Percentiles rank a stretch among this genome's conserved stretches.
Conservation (phyloP, 2,888 invertebrate species). For the Melipona bicolor region DNA sequence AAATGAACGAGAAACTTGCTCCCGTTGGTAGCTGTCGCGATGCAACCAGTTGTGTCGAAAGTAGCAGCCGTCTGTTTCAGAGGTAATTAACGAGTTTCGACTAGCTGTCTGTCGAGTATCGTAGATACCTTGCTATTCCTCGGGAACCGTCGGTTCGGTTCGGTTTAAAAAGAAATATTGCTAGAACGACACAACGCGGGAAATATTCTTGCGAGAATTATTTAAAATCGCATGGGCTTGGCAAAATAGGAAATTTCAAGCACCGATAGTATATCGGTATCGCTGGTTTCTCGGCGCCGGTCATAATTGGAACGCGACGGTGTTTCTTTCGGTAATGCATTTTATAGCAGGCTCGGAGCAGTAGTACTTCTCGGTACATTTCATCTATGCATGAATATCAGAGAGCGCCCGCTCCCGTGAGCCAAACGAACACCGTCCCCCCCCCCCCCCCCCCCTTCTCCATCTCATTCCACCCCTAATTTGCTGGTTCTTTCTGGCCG, state of each 20-base stretch:
- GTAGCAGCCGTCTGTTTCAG: slow-evolving; percentile 10
- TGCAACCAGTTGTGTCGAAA: slow-evolving; percentile 25
- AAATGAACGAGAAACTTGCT: slow-evolving; percentile 27
- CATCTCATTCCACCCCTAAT: slow-evolving; percentile 52
- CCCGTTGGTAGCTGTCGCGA: slow-evolving; percentile 3
- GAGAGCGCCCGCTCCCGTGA: slow-evolving; percentile 26
- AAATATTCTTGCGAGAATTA: slow-evolving; percentile 23
- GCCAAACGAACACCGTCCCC: slow-evolving; percentile 1
- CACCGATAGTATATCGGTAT: slow-evolving; percentile 29
- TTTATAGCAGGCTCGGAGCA: slow-evolving; percentile 69
- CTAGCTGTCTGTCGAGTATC: not conserved
- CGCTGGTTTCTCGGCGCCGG: slow-evolving; percentile 25
- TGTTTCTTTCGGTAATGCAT: slow-evolving; percentile 72
- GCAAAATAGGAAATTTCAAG: slow-evolving; percentile 23
- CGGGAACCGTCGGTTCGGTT: not conserved
- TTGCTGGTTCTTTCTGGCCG: slow-evolving; percentile 51
- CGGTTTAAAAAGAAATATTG: not conserved
- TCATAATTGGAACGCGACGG: not conserved
- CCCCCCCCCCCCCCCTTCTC: slow-evolving; percentile 28
- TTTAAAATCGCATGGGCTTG: not conserved
- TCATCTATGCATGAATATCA: slow-evolving; percentile 73
- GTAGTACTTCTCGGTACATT: slow-evolving; percentile 66
- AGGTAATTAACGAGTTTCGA: slow-evolving; percentile 25
- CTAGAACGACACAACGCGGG: not conserved
- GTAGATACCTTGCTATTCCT: not conserved